Conservation (phyloP, 2,888 invertebrate genomes). For the Galeruca laticollis region DNA sequence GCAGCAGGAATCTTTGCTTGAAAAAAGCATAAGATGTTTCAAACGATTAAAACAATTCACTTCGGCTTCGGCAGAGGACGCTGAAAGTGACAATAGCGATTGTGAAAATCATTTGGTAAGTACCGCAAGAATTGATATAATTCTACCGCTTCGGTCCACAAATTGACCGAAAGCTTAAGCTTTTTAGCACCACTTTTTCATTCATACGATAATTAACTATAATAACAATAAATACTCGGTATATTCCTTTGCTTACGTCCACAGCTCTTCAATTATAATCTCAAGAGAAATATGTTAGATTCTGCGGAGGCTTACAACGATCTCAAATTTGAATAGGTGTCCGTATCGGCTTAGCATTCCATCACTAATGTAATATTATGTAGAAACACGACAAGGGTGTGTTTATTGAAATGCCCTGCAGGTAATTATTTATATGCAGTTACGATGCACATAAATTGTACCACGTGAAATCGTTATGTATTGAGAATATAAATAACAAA, state of each 20-base stretch:
- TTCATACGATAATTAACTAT: too few relatives aligned
- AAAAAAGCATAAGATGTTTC: constrained; percentile 70
- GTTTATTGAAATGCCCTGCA: constrained; percentile 7
- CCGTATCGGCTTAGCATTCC: constrained; percentile 9
- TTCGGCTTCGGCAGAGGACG: constrained; percentile 67
- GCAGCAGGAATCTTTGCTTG: constrained; percentile 75
- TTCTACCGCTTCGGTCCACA: neutral
- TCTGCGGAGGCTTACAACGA: neutral
- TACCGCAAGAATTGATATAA: constrained; percentile 45
- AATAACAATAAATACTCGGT: too few relatives aligned
- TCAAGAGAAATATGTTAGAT: too few relatives aligned
- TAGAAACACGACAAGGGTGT: constrained; percentile 16
- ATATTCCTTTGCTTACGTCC: too few relatives aligned
- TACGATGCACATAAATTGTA: too few relatives aligned
- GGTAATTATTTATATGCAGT: too few relatives aligned
- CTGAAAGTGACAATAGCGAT: constrained; percentile 73
- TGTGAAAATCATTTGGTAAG: constrained; percentile 78
- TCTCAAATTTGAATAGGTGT: neutral
- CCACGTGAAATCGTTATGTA: too few relatives aligned
- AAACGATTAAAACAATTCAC: constrained; percentile 71
- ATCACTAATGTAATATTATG: neutral
- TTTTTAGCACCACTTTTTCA: too few relatives aligned
- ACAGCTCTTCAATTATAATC: too few relatives aligned
- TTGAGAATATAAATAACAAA: too few relatives aligned
- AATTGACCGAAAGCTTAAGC: too few relatives aligned